phyloP scores from a whole-genome alignment of 2,888 invertebrate genomes.

The Tenthredo scrophulariae region DNA sequence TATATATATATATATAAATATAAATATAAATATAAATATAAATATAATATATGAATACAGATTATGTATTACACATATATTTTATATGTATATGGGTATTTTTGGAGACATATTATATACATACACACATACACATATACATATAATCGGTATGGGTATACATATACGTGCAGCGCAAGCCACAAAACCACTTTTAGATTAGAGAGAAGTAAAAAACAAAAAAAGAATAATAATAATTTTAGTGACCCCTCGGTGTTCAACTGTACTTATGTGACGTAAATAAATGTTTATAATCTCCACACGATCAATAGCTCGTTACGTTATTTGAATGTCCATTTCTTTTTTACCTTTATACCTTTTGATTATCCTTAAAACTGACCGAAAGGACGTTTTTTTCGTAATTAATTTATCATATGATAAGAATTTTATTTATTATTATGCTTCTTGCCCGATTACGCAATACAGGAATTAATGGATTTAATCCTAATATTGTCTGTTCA shows the following conservation, averaged over 20 bases:
- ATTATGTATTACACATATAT: background rate
- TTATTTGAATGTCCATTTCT: background rate
- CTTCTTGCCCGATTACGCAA: no score
- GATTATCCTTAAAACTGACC: background rate
- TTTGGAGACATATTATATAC: background rate
- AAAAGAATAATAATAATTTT: conserved; percentile 70
- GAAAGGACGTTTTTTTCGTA: background rate
- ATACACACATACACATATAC: background rate
- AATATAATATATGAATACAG: conserved; percentile 38
- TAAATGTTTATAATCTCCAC: conserved; percentile 77
- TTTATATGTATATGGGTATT: conserved; percentile 10
- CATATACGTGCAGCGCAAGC: conserved; percentile 63
- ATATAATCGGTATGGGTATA: conserved; percentile 19
- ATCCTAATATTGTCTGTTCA: no score
- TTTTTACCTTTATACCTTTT: background rate
- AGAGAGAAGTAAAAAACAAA: conserved; percentile 58
- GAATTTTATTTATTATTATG: no score
- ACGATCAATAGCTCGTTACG: background rate
- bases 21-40: conserved; percentile 18
- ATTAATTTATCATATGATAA: no score
- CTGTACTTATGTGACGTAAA: conserved; percentile 77
- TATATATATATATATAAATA: background rate
- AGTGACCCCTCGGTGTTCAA: conserved; percentile 77
- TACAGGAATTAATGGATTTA: no score
- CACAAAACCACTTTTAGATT: conserved; percentile 49